Percentiles rank a stretch among this genome's conserved stretches.
phyloP scores from a whole-genome alignment of 92 coral and sea anemone genomes.

The Porites divaricata region DNA sequence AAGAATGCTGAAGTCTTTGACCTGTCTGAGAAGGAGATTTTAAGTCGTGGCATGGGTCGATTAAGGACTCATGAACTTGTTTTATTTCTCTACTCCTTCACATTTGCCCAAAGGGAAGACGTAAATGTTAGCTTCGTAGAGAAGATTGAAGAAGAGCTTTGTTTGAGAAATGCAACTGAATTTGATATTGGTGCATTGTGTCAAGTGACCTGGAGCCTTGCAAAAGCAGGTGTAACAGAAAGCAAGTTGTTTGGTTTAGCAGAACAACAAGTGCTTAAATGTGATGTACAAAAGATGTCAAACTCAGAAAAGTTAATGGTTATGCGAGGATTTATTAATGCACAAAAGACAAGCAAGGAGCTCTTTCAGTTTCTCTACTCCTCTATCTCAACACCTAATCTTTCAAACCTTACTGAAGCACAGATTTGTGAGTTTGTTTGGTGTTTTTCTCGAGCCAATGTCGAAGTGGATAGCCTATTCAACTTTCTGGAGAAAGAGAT shows the following conservation, averaged over 20 bases:
- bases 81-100: constrained; percentile 10
- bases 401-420: background rate
- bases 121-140: background rate
- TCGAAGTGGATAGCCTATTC: background rate
- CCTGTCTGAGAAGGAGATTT: constrained; percentile 11
- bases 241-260: constrained; percentile 5
- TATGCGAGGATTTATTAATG: constrained; percentile 1
- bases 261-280: background rate
- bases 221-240: background rate
- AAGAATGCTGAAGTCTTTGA: background rate
- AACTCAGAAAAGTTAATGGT: background rate
- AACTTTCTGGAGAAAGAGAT: background rate
- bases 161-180: background rate
- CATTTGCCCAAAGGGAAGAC: background rate
- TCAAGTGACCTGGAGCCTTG: constrained; percentile 18
- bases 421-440: constrained; percentile 13
- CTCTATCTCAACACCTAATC: background rate
- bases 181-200: background rate
- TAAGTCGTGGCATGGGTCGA: background rate
- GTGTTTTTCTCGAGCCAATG: constrained; percentile 16
- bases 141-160: constrained; percentile 4
- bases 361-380: background rate
- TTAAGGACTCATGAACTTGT: constrained; percentile 5
- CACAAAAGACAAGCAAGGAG: constrained; percentile 14
- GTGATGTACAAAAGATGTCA: background rate